Base-by-base conservation (phyloP, 2,113 vertebrate species). In the Spea bombifrons region DNA sequence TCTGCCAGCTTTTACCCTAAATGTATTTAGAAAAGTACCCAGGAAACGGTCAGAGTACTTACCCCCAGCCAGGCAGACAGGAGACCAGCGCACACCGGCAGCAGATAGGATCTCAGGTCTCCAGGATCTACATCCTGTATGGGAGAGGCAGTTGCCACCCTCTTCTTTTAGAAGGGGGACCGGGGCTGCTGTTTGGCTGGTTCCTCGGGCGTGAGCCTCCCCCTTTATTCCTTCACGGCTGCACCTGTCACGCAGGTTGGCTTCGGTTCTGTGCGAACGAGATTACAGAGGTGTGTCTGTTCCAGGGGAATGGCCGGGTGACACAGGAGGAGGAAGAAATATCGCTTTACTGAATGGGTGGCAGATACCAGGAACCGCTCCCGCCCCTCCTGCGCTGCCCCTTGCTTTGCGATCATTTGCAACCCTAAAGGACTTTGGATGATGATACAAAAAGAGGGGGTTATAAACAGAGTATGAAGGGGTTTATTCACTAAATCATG, bases 181-280 rank as follows among this genome's bases (percentile, higher is more conserved):
- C 64, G 30, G 5, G 55, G 17, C 47, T 64, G 30, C 57, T 59
- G 77, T 73, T 73, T n/a, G 71, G 49, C 77, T 46, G 30, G 77
- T 80, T 70, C n/a, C 30, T 10, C 66, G 16, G 70, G 77, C 55
- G 69, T 67, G 70, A 16, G 44, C 61, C 69, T 53, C 49, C 69
- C 47, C 47, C 43, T 5, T 30, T 3, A n/a, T 7, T 53, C 9
- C 12, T 50, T 53, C 59, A 84, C 93, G 92, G 88, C 86, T 91
- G 85, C 94, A 95, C 80, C 94, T 83, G 0, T 93, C 88, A 4
- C 92, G 92, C 0, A 94, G 90, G n/a, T 88, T 89, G 1, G 92
- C 91, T 78, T 86, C 84, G 69, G 9, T 47, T 15, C 13, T 49
- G 48, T 12, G 55, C 12, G 50, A 71, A 16, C 12, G 63, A 57